Evolutionary conservation across 1,140 invertebrate species (phyloP).

Genomic region (Zaprionus vittiger): DNA sequence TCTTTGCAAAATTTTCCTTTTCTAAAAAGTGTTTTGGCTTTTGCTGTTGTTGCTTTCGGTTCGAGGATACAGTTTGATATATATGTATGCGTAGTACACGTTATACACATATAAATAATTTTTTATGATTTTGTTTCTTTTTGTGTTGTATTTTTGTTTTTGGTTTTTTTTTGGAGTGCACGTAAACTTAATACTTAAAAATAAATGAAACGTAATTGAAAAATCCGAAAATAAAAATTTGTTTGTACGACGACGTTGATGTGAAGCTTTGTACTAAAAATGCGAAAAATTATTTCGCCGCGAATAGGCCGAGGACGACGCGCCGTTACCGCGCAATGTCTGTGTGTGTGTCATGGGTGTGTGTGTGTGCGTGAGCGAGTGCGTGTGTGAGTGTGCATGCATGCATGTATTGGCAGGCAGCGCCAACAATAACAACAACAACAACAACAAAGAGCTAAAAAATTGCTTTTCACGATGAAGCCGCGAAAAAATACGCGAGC

Average conservation of each 20-base stretch:
- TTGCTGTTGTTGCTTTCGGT: conserved; percentile 43
- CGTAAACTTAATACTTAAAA: conserved; percentile 83
- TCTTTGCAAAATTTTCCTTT: conserved; percentile 25
- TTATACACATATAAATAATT: conserved; percentile 62
- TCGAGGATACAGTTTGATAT: conserved; percentile 51
- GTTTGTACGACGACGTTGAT: conserved; percentile 84
- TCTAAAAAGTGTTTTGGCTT: conserved; percentile 52
- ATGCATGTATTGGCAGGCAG: conserved; percentile 58
- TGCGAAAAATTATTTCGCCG: conserved; percentile 84
- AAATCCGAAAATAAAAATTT: conserved; percentile 85
- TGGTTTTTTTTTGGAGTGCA: conserved; percentile 71
- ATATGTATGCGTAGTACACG: conserved; percentile 15
- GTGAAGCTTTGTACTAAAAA: conserved; percentile 84
- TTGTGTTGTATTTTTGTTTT: conserved; percentile 43
- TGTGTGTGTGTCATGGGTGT: conserved; percentile 31
- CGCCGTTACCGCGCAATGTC: conserved; percentile 48
- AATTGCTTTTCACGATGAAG: conserved; percentile 70
- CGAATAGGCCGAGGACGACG: conserved; percentile 83
- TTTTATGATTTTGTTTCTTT: conserved; percentile 63
- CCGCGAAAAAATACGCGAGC: conserved; percentile 81
- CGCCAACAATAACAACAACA: conserved; percentile 39
- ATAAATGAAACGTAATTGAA: conserved; percentile 84
- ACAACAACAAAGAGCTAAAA: conserved; percentile 51
- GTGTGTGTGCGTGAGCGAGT: conserved; percentile 24
- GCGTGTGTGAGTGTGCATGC: conserved; percentile 29